Evolutionary conservation across 2,113 vertebrate genomes (phyloP).

Genomic region (human): DNA sequence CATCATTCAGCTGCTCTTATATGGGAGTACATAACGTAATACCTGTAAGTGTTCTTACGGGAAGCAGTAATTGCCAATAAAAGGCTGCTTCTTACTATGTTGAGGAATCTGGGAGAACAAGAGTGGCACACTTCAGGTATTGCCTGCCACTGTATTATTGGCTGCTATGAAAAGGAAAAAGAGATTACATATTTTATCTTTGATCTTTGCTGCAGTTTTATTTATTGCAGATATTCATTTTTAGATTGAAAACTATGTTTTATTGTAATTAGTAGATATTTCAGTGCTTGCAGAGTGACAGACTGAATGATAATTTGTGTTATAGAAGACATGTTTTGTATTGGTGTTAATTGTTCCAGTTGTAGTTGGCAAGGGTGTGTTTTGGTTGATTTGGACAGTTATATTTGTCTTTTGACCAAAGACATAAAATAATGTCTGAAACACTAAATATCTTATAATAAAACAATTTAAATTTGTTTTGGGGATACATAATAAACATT

Average conservation of each 20-base stretch:
- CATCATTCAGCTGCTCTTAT: neutral
- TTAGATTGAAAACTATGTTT: neutral
- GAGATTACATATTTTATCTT: neutral
- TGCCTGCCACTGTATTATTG: neutral
- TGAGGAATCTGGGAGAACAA: neutral
- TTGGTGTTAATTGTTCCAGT: neutral
- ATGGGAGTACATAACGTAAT: neutral
- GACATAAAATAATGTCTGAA: conserved; percentile 55
- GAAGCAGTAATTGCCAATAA: neutral
- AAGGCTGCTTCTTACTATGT: neutral
- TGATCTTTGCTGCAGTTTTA: neutral
- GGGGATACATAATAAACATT: conserved; percentile 63
- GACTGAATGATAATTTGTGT: neutral
- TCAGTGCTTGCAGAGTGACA: neutral
- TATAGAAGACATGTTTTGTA: neutral
- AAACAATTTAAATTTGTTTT: conserved; percentile 66
- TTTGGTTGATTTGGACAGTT: conserved; percentile 26
- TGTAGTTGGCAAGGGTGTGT: neutral
- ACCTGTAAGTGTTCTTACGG: neutral
- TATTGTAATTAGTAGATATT: neutral
- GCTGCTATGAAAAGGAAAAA: neutral
- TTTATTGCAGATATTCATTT: neutral
- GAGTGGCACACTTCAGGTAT: neutral
- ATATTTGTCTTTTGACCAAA: neutral
- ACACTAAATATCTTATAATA: conserved; percentile 56